Evolutionary conservation across 2,888 invertebrate genomes (phyloP).

Genomic region (Agrotis ipsilon): DNA sequence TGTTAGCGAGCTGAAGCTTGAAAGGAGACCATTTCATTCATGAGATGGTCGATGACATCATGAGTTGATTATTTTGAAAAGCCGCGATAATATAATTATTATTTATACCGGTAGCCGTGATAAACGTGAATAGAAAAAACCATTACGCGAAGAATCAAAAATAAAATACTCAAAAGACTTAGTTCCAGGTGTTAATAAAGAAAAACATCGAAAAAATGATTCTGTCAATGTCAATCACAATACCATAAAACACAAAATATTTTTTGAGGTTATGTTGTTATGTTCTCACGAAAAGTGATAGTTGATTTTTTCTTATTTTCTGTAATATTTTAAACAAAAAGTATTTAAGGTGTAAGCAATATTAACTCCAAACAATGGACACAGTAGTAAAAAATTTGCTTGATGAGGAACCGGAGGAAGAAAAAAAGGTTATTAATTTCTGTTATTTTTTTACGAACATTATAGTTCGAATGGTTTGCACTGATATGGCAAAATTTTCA

Average conservation of each 20-base stretch:
- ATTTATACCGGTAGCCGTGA: no score
- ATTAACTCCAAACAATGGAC: conserved; percentile 75
- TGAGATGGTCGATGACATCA: no score
- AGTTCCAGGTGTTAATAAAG: not conserved
- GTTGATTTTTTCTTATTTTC: not conserved
- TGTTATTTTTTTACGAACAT: no score
- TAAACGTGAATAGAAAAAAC: no score
- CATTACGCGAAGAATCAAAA: no score
- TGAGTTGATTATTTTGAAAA: no score
- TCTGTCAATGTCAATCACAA: conserved; percentile 3
- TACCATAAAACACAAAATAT: not conserved
- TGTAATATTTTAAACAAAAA: conserved; percentile 3
- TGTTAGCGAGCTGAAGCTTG: no score
- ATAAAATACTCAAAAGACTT: conserved; percentile 24
- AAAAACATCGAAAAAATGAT: not conserved
- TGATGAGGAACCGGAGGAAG: conserved; percentile 81
- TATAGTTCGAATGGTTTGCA: no score
- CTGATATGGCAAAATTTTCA: no score
- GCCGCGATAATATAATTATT: no score
- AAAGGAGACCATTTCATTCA: no score
- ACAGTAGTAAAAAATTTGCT: conserved; percentile 86
- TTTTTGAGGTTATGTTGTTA: conserved; percentile 25
- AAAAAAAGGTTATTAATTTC: conserved; percentile 68
- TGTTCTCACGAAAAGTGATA: not conserved
- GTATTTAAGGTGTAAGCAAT: not conserved